Evolutionary conservation across 2,113 vertebrate species (phyloP).

Genomic region (Naja naja): DNA sequence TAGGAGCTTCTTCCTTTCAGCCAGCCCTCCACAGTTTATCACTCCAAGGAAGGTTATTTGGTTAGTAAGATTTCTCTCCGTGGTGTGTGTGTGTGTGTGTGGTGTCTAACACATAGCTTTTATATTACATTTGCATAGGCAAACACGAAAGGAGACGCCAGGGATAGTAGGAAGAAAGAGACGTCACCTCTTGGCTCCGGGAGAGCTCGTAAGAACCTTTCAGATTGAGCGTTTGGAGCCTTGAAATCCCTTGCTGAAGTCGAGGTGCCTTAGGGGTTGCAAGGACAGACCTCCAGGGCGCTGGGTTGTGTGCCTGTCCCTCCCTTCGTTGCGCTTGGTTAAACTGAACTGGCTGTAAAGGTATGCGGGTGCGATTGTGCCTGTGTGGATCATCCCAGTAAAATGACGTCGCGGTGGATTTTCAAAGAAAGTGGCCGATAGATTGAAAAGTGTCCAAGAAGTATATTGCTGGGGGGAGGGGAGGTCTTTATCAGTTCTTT

Average conservation of each 20-base stretch:
- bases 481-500: neutral
- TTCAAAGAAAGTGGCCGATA: neutral
- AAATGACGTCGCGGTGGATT: neutral
- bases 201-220: conserved; percentile 1
- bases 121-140: neutral
- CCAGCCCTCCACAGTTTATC: conserved; percentile 71
- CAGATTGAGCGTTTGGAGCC: neutral
- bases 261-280: neutral
- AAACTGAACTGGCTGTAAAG: neutral
- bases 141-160: neutral
- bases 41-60: conserved; percentile 47
- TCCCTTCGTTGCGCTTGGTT: neutral
- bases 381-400: neutral
- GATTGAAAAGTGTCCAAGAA: neutral
- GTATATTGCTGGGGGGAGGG: neutral
- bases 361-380: neutral
- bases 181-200: neutral
- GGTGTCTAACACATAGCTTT: neutral
- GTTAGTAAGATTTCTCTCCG: conserved; percentile 57
- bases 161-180: conserved; percentile 42
- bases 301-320: neutral
- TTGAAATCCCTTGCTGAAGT: neutral
- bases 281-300: neutral
- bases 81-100: neutral
- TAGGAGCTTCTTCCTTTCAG: conserved; percentile 65